A percentile compares a stretch with the other conserved stretches of the same genome.
Evolutionary conservation across 2,113 vertebrate genomes (phyloP).

Genomic region (Scalopus aquaticus): DNA sequence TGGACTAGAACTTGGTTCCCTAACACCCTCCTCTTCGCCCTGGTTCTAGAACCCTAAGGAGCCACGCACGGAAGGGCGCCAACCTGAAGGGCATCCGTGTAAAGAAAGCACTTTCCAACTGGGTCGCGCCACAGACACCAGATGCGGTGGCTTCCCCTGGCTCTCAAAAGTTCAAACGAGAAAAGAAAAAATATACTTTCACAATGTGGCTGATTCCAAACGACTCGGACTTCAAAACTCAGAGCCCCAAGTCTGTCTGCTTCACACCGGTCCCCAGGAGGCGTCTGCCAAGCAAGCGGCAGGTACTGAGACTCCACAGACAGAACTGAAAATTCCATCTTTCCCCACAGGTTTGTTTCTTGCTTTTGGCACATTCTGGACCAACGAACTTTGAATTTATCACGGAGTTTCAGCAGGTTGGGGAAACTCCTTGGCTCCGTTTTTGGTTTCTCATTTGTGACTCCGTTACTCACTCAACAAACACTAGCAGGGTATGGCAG

Average conservation of each 20-base stretch:
- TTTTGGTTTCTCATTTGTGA: background rate
- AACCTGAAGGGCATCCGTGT: background rate
- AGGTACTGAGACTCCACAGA: background rate
- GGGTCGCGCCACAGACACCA: background rate
- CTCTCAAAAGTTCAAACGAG: background rate
- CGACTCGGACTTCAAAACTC: background rate
- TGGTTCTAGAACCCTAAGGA: rapidly evolving
- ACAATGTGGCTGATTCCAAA: background rate
- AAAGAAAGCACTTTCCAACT: background rate
- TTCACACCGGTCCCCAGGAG: background rate
- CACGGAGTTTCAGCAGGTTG: background rate
- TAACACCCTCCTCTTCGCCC: no score
- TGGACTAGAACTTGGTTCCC: background rate
- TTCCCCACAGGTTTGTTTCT: background rate
- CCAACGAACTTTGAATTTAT: background rate
- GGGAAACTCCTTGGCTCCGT: background rate
- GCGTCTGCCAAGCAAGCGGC: background rate
- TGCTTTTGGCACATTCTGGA: background rate
- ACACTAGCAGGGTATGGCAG: background rate
- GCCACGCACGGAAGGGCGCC: background rate
- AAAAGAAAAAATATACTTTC: background rate
- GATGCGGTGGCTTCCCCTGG: background rate
- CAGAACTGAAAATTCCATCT: background rate
- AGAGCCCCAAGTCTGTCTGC: background rate
- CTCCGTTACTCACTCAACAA: background rate